Conservation (phyloP, 2,797 vertebrate genomes). For the Phrynocephalus vlangalii region DNA sequence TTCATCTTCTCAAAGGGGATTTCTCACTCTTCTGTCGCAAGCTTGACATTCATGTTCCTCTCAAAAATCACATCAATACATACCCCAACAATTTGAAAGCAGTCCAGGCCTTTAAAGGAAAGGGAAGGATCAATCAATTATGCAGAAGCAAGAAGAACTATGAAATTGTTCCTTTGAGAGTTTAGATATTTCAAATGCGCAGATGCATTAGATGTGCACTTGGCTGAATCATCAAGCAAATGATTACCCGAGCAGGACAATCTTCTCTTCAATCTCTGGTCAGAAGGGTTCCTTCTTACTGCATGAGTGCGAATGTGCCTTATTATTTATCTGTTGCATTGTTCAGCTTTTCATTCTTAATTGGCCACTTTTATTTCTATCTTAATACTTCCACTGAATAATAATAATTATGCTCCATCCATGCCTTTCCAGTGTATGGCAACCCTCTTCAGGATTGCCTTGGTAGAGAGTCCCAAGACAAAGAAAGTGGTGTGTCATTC, state of each 20-base stretch:
- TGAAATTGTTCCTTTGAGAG: slow-evolving; percentile 48
- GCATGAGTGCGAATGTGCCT: not conserved
- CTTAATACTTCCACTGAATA: not conserved
- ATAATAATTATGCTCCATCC: too few relatives aligned
- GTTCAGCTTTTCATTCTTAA: not conserved
- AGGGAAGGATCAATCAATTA: slow-evolving; percentile 54
- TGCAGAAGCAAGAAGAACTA: slow-evolving; percentile 14
- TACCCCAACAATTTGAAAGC: slow-evolving; percentile 31
- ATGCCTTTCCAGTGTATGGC: not conserved
- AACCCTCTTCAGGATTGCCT: not conserved
- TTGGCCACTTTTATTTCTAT: not conserved
- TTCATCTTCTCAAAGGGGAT: not conserved
- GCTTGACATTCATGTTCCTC: not conserved
- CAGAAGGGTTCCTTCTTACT: not conserved
- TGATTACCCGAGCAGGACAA: slow-evolving; percentile 51
- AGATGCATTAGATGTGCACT: slow-evolving; percentile 53
- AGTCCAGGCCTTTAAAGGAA: slow-evolving; percentile 28
- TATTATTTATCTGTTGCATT: not conserved
- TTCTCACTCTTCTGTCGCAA: not conserved
- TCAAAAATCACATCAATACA: slow-evolving; percentile 19
- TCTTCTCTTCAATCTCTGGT: slow-evolving; percentile 18
- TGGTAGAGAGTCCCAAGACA: too few relatives aligned
- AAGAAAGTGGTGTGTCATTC: too few relatives aligned
- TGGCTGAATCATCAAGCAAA: slow-evolving; percentile 49
- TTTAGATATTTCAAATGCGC: slow-evolving; percentile 49